These are phyloP conservation scores for Tachysurus fulvidraco DNA, from an alignment of 2,113 vertebrate genomes.

Conservation along the genomic window DNA sequence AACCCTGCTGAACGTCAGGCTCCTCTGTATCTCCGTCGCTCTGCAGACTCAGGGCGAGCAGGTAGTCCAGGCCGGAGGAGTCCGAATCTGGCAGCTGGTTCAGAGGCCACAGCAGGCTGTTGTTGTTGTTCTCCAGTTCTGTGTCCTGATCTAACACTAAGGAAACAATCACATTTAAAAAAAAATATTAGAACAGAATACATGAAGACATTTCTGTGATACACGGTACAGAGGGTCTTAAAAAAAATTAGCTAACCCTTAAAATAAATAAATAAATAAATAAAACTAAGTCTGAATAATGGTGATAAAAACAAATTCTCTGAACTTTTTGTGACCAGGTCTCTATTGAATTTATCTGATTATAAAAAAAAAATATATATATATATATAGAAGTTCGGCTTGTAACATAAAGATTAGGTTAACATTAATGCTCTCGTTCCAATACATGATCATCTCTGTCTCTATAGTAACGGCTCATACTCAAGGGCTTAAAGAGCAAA, in stretches of 20 bases:
- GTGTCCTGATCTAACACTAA: conserved; percentile 63
- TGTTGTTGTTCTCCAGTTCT: conserved; percentile 60
- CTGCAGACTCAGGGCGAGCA: conserved; percentile 87
- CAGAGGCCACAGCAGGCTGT: conserved; percentile 63
- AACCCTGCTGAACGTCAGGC: conserved; percentile 57
- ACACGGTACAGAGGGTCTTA: not conserved
- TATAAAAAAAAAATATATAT: too few species aligned
- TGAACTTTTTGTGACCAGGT: too few species aligned
- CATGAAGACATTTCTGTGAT: not conserved
- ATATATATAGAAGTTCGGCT: too few species aligned
- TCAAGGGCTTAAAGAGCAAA: too few species aligned
- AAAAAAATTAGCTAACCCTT: not conserved
- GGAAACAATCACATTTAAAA: conserved; percentile 39
- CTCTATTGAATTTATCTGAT: too few species aligned
- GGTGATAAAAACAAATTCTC: too few species aligned
- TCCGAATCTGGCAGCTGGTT: conserved; percentile 67
- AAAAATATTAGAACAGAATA: not conserved
- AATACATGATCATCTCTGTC: too few species aligned
- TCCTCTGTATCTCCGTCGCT: conserved; percentile 71
- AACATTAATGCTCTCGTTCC: too few species aligned
- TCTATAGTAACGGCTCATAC: too few species aligned
- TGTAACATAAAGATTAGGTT: too few species aligned
- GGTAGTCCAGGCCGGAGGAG: conserved; percentile 80
- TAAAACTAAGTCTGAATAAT: too few species aligned
- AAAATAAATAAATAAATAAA: too few species aligned